Evolutionary conservation across 2,113 vertebrate genomes (phyloP).

Genomic region (Mustela nigripes): DNA sequence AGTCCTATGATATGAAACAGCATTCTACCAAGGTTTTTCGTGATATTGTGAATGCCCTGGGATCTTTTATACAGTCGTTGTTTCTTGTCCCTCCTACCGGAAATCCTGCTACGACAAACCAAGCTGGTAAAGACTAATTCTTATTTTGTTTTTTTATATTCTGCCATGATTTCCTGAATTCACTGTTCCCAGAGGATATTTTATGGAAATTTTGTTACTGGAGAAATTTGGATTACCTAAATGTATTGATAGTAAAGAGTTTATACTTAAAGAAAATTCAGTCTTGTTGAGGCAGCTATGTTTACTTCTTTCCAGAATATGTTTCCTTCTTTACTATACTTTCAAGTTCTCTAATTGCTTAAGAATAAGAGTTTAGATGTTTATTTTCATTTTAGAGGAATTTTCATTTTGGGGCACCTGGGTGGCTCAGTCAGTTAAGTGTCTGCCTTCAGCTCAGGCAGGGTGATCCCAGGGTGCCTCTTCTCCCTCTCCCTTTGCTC

Average conservation of each 20-base stretch:
- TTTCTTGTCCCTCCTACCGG: constrained; percentile 95
- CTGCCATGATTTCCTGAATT: neutral
- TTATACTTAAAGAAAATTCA: neutral
- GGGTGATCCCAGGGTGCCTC: neutral
- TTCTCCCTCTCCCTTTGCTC: neutral
- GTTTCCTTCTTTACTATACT: constrained; percentile 39
- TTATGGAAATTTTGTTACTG: constrained; percentile 7
- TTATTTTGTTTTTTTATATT: constrained; percentile 43
- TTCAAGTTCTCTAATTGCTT: neutral
- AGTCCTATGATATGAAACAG: constrained; percentile 99
- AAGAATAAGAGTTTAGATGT: neutral
- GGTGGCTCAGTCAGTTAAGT: neutral
- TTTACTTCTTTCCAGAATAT: constrained; percentile 50
- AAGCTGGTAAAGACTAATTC: constrained; percentile 89
- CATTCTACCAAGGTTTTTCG: constrained; percentile 99
- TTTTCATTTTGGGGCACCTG: neutral
- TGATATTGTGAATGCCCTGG: constrained; percentile 98
- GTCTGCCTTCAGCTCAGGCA: neutral
- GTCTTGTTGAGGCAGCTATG: neutral
- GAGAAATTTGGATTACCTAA: constrained; percentile 12
- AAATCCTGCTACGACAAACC: constrained; percentile 87
- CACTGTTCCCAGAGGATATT: neutral
- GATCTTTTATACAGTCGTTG: constrained; percentile 98
- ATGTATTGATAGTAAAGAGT: neutral
- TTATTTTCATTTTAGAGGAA: constrained; percentile 41